These are phyloP conservation scores for Chironomus tentans DNA, from an alignment of 2,888 invertebrate genomes.

Conservation along the genomic window DNA sequence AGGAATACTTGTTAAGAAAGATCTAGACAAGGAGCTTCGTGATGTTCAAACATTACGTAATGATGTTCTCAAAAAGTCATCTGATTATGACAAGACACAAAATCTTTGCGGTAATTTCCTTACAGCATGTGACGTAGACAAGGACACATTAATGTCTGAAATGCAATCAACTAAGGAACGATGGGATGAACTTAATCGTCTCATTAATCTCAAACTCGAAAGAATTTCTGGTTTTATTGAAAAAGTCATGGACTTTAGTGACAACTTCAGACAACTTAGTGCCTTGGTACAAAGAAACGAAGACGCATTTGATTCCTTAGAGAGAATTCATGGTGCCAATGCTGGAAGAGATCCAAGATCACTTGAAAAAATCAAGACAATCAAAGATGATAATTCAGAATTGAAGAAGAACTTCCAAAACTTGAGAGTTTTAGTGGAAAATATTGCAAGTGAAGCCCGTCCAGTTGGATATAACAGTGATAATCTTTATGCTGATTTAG, in stretches of 20 bases:
- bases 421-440: constrained; percentile 51
- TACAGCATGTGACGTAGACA: constrained; percentile 79
- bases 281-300: constrained; percentile 80
- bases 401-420: constrained; percentile 63
- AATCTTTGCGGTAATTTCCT: constrained; percentile 82
- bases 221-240: constrained; percentile 66
- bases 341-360: constrained; percentile 75
- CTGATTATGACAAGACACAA: constrained; percentile 84
- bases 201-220: constrained; percentile 42
- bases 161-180: constrained; percentile 71
- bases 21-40: constrained; percentile 80
- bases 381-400: constrained; percentile 71
- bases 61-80: constrained; percentile 85
- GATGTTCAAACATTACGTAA: constrained; percentile 84
- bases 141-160: constrained; percentile 77
- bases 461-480: constrained; percentile 68
- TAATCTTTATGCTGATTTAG: constrained; percentile 69
- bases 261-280: constrained; percentile 76
- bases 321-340: constrained; percentile 62
- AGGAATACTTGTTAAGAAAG: constrained; percentile 71
- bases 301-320: constrained; percentile 61
- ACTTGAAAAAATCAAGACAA: constrained; percentile 71
- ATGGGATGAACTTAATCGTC: constrained; percentile 87
- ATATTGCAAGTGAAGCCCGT: constrained; percentile 64
- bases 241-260: constrained; percentile 73